Percentiles rank a stretch among this genome's conserved stretches.
Conservation (phyloP, 2,797 vertebrate species). For the Rhincodon typus region DNA sequence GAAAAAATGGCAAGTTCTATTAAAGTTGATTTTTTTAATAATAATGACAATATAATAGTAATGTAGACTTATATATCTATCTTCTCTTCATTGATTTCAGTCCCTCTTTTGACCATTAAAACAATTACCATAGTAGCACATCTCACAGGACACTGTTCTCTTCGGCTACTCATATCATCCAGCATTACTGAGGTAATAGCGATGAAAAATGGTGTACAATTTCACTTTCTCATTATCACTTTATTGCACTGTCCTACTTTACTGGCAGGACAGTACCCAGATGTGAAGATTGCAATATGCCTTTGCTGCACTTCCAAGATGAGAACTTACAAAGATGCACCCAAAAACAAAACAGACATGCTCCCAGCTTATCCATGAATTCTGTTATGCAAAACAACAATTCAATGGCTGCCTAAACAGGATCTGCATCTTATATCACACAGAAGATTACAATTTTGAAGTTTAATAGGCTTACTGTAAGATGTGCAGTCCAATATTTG, state of each 20-base stretch:
- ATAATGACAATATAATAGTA: not conserved
- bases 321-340: not conserved
- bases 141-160: not conserved
- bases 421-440: not conserved
- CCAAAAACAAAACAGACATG: not conserved
- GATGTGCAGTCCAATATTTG: not conserved
- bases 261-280: not conserved
- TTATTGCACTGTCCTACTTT: not conserved
- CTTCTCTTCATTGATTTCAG: not conserved
- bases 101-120: not conserved
- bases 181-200: not conserved
- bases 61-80: not conserved
- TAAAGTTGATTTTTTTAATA: not conserved
- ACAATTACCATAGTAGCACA: not conserved
- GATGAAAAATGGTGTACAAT: not conserved
- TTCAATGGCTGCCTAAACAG: not conserved
- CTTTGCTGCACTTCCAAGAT: not conserved
- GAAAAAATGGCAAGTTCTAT: not conserved
- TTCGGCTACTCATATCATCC: not conserved
- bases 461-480: not conserved
- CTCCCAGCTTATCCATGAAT: not conserved
- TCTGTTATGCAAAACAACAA: not conserved
- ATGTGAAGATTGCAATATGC: not conserved
- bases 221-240: not conserved
- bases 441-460: not conserved